A percentile compares a stretch with the other conserved stretches of the same genome.
Conservation (phyloP, 2,888 invertebrate genomes). For the Rambutsinella grinnellia region DNA sequence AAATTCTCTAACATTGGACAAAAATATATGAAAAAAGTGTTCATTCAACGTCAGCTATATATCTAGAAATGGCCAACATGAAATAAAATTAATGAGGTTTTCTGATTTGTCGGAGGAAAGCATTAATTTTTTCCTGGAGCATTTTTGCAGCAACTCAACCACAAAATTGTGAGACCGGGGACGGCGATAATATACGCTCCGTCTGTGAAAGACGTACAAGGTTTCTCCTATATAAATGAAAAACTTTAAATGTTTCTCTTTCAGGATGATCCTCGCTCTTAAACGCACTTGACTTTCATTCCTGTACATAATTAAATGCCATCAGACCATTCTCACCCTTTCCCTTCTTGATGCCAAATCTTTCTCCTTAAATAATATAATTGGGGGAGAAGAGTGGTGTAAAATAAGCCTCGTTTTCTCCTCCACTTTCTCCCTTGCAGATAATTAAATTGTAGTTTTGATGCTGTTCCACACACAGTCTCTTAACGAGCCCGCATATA, state of each 20-base stretch:
- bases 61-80: neutral
- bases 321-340: too few relatives aligned
- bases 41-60: too few relatives aligned
- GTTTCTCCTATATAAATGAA: too few relatives aligned
- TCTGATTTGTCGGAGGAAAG: neutral
- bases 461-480: neutral
- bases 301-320: too few relatives aligned
- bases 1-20: neutral
- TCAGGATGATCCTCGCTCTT: too few relatives aligned
- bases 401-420: neutral
- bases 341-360: too few relatives aligned
- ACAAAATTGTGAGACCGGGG: too few relatives aligned
- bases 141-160: neutral
- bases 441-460: slow-evolving; percentile 7
- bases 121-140: neutral
- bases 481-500: neutral
- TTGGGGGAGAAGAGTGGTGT: neutral
- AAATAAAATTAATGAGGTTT: neutral
- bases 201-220: too few relatives aligned
- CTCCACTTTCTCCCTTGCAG: neutral
- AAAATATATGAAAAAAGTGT: neutral
- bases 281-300: too few relatives aligned
- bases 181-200: too few relatives aligned
- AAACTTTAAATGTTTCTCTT: too few relatives aligned
- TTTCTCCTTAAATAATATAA: too few relatives aligned